Evolutionary conservation across 1,140 invertebrate genomes (phyloP), one percentile per base, ranked within the genome.

Genomic region (Heliconius hewitsoni): DNA sequence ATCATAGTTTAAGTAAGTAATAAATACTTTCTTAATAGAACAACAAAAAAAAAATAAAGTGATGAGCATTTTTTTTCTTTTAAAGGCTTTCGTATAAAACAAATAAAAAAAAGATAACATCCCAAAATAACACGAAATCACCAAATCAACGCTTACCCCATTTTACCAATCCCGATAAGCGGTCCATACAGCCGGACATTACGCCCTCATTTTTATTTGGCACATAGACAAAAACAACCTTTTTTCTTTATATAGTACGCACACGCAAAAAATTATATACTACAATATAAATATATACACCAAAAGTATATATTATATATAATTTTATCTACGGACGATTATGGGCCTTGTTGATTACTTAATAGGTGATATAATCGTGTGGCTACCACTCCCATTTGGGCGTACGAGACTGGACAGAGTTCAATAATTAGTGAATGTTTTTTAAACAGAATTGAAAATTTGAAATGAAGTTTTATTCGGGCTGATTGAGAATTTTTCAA

Each of bases 221-320:
- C 91, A 94, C 91, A 94, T 94, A 94, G 93, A 93, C 91, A 92
- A 94, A 94, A 94, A 94, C 91, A 94, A 89, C 91, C 92, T 94
- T 93, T 93, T 93, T 93, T 93, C 85, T 85, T 85, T 88, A 92
- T 87, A 91, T 91, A 92, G 85, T 81, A 84, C 88, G 86, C 89
- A 88, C 89, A 86, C 89, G 86, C 80, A 84, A 84, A 84, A 80
- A 79, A 84, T 81, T 82, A 84, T 82, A 84, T 82, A 86, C 60
- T n/a, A 66, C 13, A 8, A 66, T 66, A 66, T 66, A 66, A 66
- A 66, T 66, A 66, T 81, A 84, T 83, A 83, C 78, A 76, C 77
- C 81, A 87, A 52, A 87, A 89, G 86, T 90, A 87, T 87, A 85
- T 85, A 86, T 80, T 55, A 70, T 75, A 77, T 66, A 76, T 83